Evolutionary conservation across 1,140 invertebrate genomes (phyloP), one percentile per base, ranked within the genome.

Genomic region (Penaeus vannamei): DNA sequence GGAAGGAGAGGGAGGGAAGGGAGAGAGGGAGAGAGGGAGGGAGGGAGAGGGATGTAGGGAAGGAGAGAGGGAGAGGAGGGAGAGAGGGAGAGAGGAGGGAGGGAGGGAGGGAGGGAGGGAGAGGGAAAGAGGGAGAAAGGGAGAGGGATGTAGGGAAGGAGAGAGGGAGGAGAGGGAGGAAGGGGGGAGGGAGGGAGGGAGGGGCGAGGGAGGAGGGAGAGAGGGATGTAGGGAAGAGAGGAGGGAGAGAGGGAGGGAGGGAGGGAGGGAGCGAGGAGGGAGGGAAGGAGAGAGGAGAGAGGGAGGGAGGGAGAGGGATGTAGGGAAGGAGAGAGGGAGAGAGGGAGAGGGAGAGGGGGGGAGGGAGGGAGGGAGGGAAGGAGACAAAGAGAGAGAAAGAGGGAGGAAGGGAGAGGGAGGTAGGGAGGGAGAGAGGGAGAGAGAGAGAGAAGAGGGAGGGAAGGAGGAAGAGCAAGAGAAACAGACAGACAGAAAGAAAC

Each of bases 61-160:
- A 81, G 42, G 42, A 42, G 42, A 42, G n/a, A 23, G 69, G 23
- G 36, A 23, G 10, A 32, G 69, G 53, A 42, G 42, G 79, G 53
- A 32, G 42, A 32, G 53, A 42, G 42, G 79, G 53, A 32, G 42
- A 42, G 53, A 42, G 42, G 79, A 81, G 42, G 53, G 79, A 81
- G 79, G 53, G 76, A 79, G 76, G 42, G 76, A 79, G 76, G 42
- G 76, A 79, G 32, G 42, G 76, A 29, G 76, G 32, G 76, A n/a
- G 53, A 46, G 26, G 8, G n/a, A 79, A n/a, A 79, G 23, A 7
- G 26, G 23, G 76, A 79, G 26, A n/a, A 79, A n/a, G 53, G 10
- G 53, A 3, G 1, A 2, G 29, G 62, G 20, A 0, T 10, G 26
- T 69, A 4, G 19, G 32, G 20, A 23, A 53, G 20, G 20, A 2